A percentile compares a stretch with the other conserved stretches of the same genome.
Evolutionary conservation across 2,888 invertebrate species (phyloP).

Genomic region (Dryocosmus kuriphilus): DNA sequence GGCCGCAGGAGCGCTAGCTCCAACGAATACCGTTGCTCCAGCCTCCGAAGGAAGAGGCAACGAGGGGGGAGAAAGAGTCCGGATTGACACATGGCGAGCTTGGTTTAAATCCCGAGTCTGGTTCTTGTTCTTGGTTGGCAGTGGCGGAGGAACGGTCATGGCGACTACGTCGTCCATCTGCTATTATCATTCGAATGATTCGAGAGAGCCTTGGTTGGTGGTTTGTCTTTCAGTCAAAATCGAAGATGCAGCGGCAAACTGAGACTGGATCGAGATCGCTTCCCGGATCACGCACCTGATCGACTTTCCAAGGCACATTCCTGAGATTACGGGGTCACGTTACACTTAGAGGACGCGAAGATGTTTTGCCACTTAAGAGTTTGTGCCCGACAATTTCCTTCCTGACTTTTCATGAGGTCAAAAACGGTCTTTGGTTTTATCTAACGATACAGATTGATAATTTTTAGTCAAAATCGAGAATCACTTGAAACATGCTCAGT

Average conservation of each 20-base stretch:
- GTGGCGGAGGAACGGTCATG: constrained; percentile 71
- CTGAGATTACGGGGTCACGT: constrained; percentile 42
- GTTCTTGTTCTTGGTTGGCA: constrained; percentile 64
- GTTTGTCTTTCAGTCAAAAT: background rate
- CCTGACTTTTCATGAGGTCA: too few relatives aligned
- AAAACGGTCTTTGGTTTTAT: too few relatives aligned
- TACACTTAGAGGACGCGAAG: background rate
- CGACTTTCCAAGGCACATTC: constrained; percentile 56
- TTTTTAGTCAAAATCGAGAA: too few relatives aligned
- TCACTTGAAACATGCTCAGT: too few relatives aligned
- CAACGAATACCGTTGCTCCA: constrained; percentile 79
- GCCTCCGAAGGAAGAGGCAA: constrained; percentile 65
- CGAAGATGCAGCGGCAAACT: background rate
- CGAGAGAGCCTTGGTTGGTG: background rate
- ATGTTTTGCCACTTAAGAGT: constrained; percentile 5
- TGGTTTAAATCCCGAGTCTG: constrained; percentile 61
- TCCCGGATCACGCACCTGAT: constrained; percentile 53
- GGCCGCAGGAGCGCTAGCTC: constrained; percentile 64
- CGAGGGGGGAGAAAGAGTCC: constrained; percentile 68
- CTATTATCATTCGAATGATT: constrained; percentile 48
- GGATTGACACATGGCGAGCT: constrained; percentile 70
- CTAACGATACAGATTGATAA: too few relatives aligned
- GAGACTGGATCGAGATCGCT: constrained; percentile 4
- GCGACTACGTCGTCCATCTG: constrained; percentile 66
- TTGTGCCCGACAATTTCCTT: background rate